Evolutionary conservation across 1,140 invertebrate genomes (phyloP), one percentile per base, ranked within the genome.

Genomic region (Drosophila nikananu): DNA sequence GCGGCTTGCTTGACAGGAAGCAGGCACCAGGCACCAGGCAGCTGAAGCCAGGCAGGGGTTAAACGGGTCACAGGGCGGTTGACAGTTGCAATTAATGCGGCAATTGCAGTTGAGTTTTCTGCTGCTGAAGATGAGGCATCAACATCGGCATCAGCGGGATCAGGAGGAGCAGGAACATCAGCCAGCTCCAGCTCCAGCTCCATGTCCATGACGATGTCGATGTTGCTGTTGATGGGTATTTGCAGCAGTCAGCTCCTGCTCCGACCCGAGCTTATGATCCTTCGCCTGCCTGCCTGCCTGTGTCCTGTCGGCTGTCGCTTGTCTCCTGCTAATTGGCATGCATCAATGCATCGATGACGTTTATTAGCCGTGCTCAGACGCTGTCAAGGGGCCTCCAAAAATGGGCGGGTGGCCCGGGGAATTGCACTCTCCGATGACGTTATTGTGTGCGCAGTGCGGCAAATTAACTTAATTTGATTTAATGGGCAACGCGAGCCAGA

Each of bases 311-410:
- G 15, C 52, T 55, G 54, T 55, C 49, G 39, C 48, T 57, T 80
- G 71, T 82, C 67, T 55, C 44, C 67, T 70, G 68, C 77, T 87
- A 87, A 87, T 87, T 87, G 84, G 81, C 84, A 87, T 87, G 84
- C 84, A 89, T 89, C 83, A 83, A 81, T 89, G 84, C 80, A 87
- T 83, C 84, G 84, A 87, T 87, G 84, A 87, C 84, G 81, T 89
- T 87, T 87, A 87, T 87, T 89, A 89, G 84, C 84, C 77, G 81
- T 76, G 67, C 84, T 84, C 84, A 81, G 84, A 80, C 67, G 72
- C 83, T 66, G 66, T 83, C 46, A 35, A 75, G 25, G 51, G 46
- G 54, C 54, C 66, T 49, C 19, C 27, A 39, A 17, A 48, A 61
- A 32, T 17, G 48, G 59, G n/a, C 15, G 19, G 49, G 19, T 27